Conservation (phyloP, 2,113 vertebrate genomes). For the Caretta caretta region DNA sequence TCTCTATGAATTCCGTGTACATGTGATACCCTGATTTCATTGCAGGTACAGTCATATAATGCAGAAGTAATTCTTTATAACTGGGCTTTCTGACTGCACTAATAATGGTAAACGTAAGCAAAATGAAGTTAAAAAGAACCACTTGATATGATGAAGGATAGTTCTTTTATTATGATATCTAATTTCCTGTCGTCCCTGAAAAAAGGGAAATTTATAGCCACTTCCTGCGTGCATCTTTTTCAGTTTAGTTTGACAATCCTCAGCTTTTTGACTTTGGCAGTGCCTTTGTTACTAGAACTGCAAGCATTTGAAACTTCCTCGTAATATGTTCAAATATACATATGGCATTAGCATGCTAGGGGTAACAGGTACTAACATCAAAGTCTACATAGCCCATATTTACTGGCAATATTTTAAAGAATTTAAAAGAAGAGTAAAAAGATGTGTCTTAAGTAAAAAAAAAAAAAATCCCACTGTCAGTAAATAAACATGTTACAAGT, state of each 20-base stretch:
- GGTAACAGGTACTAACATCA: constrained; percentile 45
- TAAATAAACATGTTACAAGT: constrained; percentile 29
- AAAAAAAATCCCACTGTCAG: constrained; percentile 25
- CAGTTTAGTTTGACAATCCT: constrained; percentile 64
- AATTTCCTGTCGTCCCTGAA: constrained; percentile 68
- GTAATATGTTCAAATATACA: constrained; percentile 67
- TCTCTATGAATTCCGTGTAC: constrained; percentile 53
- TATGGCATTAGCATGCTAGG: constrained; percentile 18
- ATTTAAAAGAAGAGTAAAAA: not conserved
- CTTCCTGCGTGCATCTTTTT: constrained; percentile 64
- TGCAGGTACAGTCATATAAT: constrained; percentile 45
- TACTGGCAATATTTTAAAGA: constrained; percentile 42
- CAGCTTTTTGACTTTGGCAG: constrained; percentile 41
- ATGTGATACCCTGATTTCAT: constrained; percentile 39
- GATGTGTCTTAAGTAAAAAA: not conserved
- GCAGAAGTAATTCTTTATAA: constrained; percentile 72
- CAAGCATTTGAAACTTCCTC: constrained; percentile 59
- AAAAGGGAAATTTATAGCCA: constrained; percentile 72
- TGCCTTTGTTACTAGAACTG: constrained; percentile 44
- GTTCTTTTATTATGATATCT: constrained; percentile 70
- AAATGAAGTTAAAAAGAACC: constrained; percentile 69
- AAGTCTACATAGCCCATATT: constrained; percentile 39
- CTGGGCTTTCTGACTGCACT: constrained; percentile 39
- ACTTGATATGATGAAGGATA: constrained; percentile 73
- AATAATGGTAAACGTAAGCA: constrained; percentile 65